phyloP scores from a whole-genome alignment of 1,140 invertebrate genomes.

The Scylla paramamosain region DNA sequence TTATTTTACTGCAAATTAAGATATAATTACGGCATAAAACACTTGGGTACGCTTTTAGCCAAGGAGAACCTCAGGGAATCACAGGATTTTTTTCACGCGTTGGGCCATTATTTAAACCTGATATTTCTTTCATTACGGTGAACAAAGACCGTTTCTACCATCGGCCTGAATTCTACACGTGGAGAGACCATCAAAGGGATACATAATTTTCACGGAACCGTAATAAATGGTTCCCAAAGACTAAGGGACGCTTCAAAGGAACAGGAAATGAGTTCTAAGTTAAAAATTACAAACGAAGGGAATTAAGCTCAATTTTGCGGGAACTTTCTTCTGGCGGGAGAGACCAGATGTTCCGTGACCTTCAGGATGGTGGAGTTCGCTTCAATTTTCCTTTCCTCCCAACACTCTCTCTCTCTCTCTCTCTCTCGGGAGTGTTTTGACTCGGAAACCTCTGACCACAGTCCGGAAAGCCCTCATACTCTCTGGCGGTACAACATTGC shows the following conservation, averaged over 20 bases:
- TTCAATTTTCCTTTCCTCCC: background rate
- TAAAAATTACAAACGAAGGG: conserved; percentile 4
- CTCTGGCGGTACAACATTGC: no score
- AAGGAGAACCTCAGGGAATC: no score
- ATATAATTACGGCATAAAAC: no score
- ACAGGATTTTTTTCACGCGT: no score
- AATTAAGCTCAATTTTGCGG: background rate
- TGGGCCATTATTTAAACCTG: background rate
- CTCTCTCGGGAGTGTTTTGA: background rate
- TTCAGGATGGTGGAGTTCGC: background rate
- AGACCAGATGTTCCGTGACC: conserved; percentile 1
- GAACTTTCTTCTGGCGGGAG: background rate
- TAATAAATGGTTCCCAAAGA: background rate
- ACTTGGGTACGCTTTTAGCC: no score
- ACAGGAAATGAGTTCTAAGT: background rate
- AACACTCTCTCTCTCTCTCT: background rate
- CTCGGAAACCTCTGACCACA: background rate
- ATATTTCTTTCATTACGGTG: background rate
- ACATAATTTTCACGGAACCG: conserved; percentile 2
- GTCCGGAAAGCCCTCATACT: background rate
- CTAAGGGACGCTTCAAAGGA: background rate
- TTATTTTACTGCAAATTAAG: no score
- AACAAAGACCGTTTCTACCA: background rate
- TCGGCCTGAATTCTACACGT: background rate
- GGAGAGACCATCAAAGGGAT: background rate